Evolutionary conservation across 2,888 invertebrate species (phyloP).

Genomic region (Cosmorhoe ocellata): DNA sequence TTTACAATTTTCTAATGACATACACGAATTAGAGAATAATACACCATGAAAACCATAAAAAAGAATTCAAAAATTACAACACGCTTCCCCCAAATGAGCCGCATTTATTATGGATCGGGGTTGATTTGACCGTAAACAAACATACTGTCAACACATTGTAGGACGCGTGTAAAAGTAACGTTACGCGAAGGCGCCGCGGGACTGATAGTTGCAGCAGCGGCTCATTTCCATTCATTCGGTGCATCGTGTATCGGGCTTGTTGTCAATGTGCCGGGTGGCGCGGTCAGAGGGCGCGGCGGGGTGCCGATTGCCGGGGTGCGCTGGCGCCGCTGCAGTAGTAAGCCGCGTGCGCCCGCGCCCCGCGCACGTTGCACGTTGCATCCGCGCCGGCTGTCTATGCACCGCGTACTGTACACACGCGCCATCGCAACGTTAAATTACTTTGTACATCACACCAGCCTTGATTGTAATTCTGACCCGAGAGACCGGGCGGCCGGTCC

Average conservation of each 20-base stretch:
- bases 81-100: background rate
- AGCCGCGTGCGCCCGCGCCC: constrained; percentile 55
- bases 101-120: constrained; percentile 5
- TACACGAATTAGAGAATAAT: constrained; percentile 2
- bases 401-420: constrained; percentile 41
- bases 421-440: constrained; percentile 39
- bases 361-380: constrained; percentile 63
- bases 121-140: constrained; percentile 22
- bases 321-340: constrained; percentile 53
- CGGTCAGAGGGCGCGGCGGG: constrained; percentile 64
- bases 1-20: too few species aligned
- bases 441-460: constrained; percentile 11
- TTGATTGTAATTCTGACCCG: constrained; percentile 18
- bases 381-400: constrained; percentile 34
- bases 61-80: constrained; percentile 2
- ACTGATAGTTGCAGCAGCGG: constrained; percentile 42
- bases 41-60: background rate
- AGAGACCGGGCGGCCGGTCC: constrained; percentile 32
- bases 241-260: constrained; percentile 47
- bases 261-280: constrained; percentile 65
- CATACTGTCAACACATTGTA: constrained; percentile 27
- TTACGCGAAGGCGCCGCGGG: constrained; percentile 37
- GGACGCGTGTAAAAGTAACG: constrained; percentile 31
- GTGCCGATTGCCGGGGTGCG: constrained; percentile 48
- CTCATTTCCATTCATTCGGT: constrained; percentile 73